Evolutionary conservation across 2,888 invertebrate species (phyloP), one percentile per base, ranked within the genome.

Genomic region (Callosobruchus maculatus): DNA sequence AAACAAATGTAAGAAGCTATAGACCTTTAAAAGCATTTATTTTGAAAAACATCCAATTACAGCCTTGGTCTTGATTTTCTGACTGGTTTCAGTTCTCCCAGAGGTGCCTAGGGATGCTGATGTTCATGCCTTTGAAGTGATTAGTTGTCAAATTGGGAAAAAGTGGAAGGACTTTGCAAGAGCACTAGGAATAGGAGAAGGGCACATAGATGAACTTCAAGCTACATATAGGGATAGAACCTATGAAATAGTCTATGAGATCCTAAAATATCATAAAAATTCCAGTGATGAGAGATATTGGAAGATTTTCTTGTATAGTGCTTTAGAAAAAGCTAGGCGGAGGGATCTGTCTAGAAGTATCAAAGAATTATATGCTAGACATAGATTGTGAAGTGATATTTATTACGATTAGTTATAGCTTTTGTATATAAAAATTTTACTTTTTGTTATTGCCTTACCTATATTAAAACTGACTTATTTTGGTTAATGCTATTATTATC

Each of bases 111-210:
- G 13, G 9, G 76, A 79, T 75, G 70, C 75, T 0, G 76, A 78
- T 31, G 71, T 68, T 4, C 78, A 76, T 74, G 80, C 81, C 0
- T 73, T 80, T 67, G 21, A 76, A 22, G 21, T 78, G 18, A 81
- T 85, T 22, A 76, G 79, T 67, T 22, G 73, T 20, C 79, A 82
- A 31, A 82, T 86, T 20, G 86, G 86, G 0, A 72, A 74, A 4
- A 83, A 82, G 68, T 86, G 86, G 86, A 81, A 79, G 49, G 83
- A 84, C 20, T 79, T 87, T 67, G 85, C 84, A 0, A 78, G 85
- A 67, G 77, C 75, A 13, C 73, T 87, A 26, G 67, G 73, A 0
- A 72, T 86, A 0, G 75, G 74, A 9, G 86, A 86, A 80, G 81
- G 82, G 0, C 31, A 78, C 67, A 84, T 87, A 20, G 85, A 86